Evolutionary conservation across 2,888 invertebrate genomes (phyloP), one percentile per base, ranked within the genome.

Genomic region (Dryococelus australis): DNA sequence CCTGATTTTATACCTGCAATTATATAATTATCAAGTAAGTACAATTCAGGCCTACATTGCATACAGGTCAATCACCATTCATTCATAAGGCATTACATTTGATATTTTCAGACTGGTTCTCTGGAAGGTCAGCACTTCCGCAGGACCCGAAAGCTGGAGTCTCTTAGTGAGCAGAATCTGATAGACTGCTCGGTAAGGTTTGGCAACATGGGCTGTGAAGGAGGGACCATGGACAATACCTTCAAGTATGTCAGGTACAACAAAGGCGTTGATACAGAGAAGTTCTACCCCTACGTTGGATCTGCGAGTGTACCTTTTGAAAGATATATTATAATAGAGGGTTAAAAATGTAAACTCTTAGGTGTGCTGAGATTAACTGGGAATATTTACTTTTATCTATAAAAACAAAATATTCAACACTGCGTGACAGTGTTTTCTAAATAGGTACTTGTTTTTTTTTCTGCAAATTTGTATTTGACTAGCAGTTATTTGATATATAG

Each of bases 191-290:
- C 93, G 2, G 90, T 89, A n/a, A 90, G 92, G 1, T 93, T 93
- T 88, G 93, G 93, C 16, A 94, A 94, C 90, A 91, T 92, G 78
- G 94, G 94, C 1, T 94, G 94, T 90, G 91, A 92, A 65, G 94
- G 94, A 26, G 94, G 94, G 53, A 90, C 93, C 35, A 93, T 94
- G 93, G 93, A 93, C 89, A 91, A 92, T 24, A 93, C 93, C 35
- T 94, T 93, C 90, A 90, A 93, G 90, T 94, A 94, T 90, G 91
- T 94, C 43, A 91, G 92, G 88, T 91, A 92, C n/a, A 94, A 94
- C 91, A 90, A 91, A 24, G 95, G 95, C n/a, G 93, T 95, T 85
- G 94, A 95, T 90, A 93, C 93, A 0, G 94, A 94, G 89, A 90
- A 90, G 0, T 91, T 92, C 0, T 95, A 95, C 90, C 94, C 95